phyloP scores from a whole-genome alignment of 1,140 invertebrate genomes.

The Drosophila melanica region DNA sequence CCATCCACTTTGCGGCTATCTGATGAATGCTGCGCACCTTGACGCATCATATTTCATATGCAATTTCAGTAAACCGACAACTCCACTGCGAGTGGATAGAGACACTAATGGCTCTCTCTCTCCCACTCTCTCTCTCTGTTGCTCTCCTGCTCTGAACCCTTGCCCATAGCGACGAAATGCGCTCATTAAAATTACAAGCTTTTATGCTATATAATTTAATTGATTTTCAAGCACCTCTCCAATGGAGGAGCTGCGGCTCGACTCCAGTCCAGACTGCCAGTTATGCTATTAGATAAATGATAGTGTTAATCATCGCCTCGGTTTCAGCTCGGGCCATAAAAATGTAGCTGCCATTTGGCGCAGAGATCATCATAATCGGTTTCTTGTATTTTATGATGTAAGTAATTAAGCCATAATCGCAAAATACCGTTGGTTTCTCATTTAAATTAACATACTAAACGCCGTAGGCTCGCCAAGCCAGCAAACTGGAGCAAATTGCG shows the following conservation, averaged over 20 bases:
- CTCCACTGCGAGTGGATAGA: conserved; percentile 5
- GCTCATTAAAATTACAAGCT: conserved; percentile 46
- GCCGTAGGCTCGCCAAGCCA: conserved; percentile 22
- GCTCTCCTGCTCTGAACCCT: neutral
- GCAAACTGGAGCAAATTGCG: conserved; percentile 56
- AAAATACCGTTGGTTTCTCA: conserved; percentile 75
- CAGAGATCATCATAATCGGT: conserved; percentile 53
- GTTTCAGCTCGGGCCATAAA: conserved; percentile 36
- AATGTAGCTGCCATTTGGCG: conserved; percentile 41
- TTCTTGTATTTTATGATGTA: conserved; percentile 51
- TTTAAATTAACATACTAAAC: conserved; percentile 73
- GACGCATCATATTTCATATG: conserved; percentile 58
- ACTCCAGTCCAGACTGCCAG: conserved; percentile 12
- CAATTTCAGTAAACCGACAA: conserved; percentile 35
- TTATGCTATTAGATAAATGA: conserved; percentile 68
- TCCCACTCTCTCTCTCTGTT: neutral
- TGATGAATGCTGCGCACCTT: conserved; percentile 45
- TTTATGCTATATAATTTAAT: conserved; percentile 58
- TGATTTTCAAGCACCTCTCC: conserved; percentile 70
- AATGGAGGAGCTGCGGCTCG: neutral
- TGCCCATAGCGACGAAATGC: conserved; percentile 5
- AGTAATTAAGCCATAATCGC: conserved; percentile 81
- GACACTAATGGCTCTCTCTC: conserved; percentile 36
- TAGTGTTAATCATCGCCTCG: conserved; percentile 64
- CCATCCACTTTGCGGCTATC: conserved; percentile 55